Base-by-base conservation (phyloP, 2,113 vertebrate species). In the Rhagologus leucostigma region DNA sequence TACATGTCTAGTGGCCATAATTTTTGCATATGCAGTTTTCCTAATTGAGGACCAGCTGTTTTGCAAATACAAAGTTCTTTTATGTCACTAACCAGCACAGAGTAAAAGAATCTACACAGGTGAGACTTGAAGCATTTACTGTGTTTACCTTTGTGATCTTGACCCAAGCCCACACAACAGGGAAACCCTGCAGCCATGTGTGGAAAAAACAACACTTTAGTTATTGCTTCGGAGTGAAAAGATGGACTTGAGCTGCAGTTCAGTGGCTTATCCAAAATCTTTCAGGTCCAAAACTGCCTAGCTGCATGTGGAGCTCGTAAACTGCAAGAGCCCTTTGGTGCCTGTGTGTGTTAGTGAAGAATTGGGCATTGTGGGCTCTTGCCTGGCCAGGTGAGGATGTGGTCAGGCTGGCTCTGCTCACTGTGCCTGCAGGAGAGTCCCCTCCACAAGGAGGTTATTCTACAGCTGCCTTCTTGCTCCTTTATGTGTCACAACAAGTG, bases 1-100 rank as follows among this genome's bases (percentile, higher is more conserved):
- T 35, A 1, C 0, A 0, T 41, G 13, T 83, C 67, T 64, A 63
- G 50, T 41, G 47, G 47, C 44, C 6, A 0, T 67, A 16, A 44
- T 37, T 90, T 85, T 81, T 67, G 23, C 30, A 22, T 13, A 16
- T 7, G 33, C 8, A 30, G 23, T 81, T 95, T 71, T 85, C 49
- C 53, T 82, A 67, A 65, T 52, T 76, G 57, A 73, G 76, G 49
- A 67, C 52, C 56, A 81, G 60, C 32, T 87, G 68, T 53, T 81
- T 53, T 68, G 46, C 41, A 87, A 71, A 18, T 32, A 60, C 41
- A 21, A 67, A 79, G 57, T 55, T 37, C n/a, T 84, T 87, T 59
- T 68, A 21, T 78, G 56, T 52, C 68, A 13, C 55, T 67, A 67
- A 59, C 16, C 47, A 77, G 52, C 32, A 27, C 0, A 39, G 76